These are phyloP conservation scores for Lithosia quadra DNA, from an alignment of 2,888 invertebrate genomes.

Conservation along the genomic window DNA sequence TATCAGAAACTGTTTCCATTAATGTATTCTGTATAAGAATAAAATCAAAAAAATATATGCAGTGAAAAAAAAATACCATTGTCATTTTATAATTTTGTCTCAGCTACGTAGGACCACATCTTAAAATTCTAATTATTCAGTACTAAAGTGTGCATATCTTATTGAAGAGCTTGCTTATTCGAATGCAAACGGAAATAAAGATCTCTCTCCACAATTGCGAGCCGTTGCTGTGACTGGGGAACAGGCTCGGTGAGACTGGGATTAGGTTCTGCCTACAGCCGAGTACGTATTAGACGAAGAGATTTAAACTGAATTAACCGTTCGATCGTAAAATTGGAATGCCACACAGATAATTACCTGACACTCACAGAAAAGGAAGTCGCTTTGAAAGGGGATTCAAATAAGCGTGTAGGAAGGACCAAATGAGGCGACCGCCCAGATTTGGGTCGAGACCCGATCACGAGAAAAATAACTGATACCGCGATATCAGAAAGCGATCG, in stretches of 20 bases:
- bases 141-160: constrained; percentile 39
- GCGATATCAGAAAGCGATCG: constrained; percentile 71
- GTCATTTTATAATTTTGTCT: background rate
- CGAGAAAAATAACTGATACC: constrained; percentile 76
- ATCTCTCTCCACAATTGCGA: constrained; percentile 61
- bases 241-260: constrained; percentile 77
- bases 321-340: constrained; percentile 87
- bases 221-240: constrained; percentile 57
- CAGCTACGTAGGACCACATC: constrained; percentile 15
- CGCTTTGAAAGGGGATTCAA: constrained; percentile 84
- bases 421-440: constrained; percentile 67
- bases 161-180: constrained; percentile 41
- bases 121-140: constrained; percentile 45
- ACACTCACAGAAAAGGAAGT: constrained; percentile 87
- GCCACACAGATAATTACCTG: constrained; percentile 87
- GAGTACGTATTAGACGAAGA: constrained; percentile 83
- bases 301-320: constrained; percentile 87
- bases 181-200: constrained; percentile 50
- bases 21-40: background rate
- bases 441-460: constrained; percentile 65
- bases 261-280: constrained; percentile 80
- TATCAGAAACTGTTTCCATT: background rate
- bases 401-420: constrained; percentile 82
- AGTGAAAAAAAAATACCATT: background rate
- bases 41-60: background rate